Evolutionary conservation across 92 coral and sea anemone species (phyloP), one percentile per base, ranked within the genome.

Genomic region (Muricea muricata): DNA sequence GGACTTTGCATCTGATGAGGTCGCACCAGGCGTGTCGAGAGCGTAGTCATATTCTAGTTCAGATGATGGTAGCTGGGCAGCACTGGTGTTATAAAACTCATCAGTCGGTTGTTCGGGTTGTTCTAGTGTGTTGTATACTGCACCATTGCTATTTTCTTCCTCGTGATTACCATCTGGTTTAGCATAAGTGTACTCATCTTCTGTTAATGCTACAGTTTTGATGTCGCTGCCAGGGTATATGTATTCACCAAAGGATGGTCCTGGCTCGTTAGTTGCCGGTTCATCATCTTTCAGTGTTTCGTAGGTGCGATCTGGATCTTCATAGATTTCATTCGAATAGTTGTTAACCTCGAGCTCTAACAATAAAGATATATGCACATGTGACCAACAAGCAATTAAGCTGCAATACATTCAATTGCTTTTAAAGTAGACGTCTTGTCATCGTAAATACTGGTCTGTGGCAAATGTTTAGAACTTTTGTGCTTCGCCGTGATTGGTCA

Each of bases 231-330:
- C 24, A 4, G 23, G 23, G 18, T 52, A 1, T 15, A 2, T 52
- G 20, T 52, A 28, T 15, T 18, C 15, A 39, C 15, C 70, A 11
- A 28, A 29, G 17, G 34, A 28, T 10, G 70, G 10, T 63, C 70
- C 70, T 8, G 14, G 37, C 30, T 28, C 37, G 21, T 25, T 26
- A n/a, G 13, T 6, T 7, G 34, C 45, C 17, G 13, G 23, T 15
- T 26, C 42, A 0, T 75, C 60, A 6, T 29, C 28, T 11, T 31
- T 75, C 13, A 47, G 42, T 14, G 65, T 30, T 33, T 75, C 80
- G 45, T 75, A 47, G 28, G 14, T 29, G 29, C 61, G 63, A 23
- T 70, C 76, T 35, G 76, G 76, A 13, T 70, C 76, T 42, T 70
- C 76, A 31, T 70, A 70, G 39, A 70, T 70, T 1, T 34, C 54